These are phyloP conservation scores for Papilio dardanus DNA, from an alignment of 1,140 invertebrate species.

Conservation along the genomic window DNA sequence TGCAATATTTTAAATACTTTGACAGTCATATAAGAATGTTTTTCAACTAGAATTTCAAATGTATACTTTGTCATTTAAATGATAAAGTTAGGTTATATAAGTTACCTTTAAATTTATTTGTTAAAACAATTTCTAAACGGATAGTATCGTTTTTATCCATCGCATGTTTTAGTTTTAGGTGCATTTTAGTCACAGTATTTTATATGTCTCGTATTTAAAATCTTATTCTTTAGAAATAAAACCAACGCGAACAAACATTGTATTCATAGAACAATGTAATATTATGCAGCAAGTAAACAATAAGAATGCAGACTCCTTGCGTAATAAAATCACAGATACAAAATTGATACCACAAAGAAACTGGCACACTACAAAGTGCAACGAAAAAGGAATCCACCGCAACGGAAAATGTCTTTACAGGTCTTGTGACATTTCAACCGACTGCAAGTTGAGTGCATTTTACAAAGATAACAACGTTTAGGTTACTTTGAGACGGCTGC, in stretches of 20 bases:
- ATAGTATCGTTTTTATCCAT: too few species aligned
- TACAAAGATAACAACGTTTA: slow-evolving; percentile 36
- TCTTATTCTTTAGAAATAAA: not conserved
- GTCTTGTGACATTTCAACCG: slow-evolving; percentile 26
- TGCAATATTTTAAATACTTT: slow-evolving; percentile 18
- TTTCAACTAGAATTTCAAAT: not conserved
- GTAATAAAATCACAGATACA: slow-evolving; percentile 41
- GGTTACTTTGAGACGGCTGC: not conserved
- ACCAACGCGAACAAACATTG: not conserved
- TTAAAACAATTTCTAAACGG: too few species aligned
- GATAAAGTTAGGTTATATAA: not conserved
- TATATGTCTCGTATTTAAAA: too few species aligned
- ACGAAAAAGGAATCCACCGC: slow-evolving; percentile 16
- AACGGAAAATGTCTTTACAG: slow-evolving; percentile 37
- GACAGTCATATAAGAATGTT: not conserved
- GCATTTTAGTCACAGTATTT: too few species aligned
- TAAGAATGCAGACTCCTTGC: slow-evolving; percentile 10
- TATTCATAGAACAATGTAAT: not conserved
- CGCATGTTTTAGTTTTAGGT: too few species aligned
- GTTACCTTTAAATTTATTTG: too few species aligned
- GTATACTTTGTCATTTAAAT: not conserved
- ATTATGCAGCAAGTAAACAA: not conserved
- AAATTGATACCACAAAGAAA: slow-evolving; percentile 39
- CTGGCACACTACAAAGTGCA: slow-evolving; percentile 11
- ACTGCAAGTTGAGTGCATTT: slow-evolving; percentile 36